These are phyloP conservation scores for Plagiodera versicolora DNA, from an alignment of 2,888 invertebrate species.

Conservation along the genomic window DNA sequence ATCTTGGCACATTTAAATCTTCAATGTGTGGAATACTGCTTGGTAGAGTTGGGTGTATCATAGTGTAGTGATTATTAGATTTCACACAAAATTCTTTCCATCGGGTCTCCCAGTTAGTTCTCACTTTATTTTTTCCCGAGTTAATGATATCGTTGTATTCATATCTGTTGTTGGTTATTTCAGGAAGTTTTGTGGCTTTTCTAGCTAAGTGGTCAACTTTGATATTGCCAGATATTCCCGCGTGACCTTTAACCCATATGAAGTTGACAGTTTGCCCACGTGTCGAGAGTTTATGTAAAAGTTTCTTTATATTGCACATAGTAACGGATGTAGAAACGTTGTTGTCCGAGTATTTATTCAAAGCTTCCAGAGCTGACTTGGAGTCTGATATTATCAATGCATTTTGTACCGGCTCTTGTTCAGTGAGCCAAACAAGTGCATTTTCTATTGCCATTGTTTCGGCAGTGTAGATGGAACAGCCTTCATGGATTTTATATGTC, in stretches of 20 bases:
- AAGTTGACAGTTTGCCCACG: not conserved
- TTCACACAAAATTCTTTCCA: not conserved
- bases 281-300: not conserved
- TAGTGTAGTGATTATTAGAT: not conserved
- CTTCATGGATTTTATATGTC: not conserved
- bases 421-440: too few species aligned
- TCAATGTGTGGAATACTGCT: not conserved
- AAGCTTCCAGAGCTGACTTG: not conserved
- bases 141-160: too few species aligned
- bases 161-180: not conserved
- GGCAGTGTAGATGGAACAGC: constrained; percentile 4
- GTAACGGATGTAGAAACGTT: not conserved
- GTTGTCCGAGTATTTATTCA: not conserved
- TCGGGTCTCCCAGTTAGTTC: not conserved
- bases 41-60: not conserved
- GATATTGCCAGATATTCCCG: not conserved
- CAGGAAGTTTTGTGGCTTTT: not conserved
- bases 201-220: constrained; percentile 4
- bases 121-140: not conserved
- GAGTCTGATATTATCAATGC: too few species aligned
- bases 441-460: constrained; percentile 3
- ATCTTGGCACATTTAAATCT: not conserved
- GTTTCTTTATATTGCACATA: not conserved
- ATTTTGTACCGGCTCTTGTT: too few species aligned
- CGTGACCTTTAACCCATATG: not conserved